Evolutionary conservation across 2,888 invertebrate genomes (phyloP).

Genomic region (Diabrotica balteata): DNA sequence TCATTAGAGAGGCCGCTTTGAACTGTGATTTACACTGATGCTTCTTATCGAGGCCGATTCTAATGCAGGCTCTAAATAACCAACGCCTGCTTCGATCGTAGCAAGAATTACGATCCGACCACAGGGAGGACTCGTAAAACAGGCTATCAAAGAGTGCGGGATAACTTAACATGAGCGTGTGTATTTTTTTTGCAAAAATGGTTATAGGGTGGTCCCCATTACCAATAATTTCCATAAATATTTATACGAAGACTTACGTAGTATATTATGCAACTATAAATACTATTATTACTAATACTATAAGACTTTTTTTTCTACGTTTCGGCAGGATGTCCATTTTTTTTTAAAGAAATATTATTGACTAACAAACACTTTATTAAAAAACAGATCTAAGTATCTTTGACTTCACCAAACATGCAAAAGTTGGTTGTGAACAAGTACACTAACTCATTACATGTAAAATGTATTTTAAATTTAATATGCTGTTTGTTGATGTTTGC

Average conservation of each 20-base stretch:
- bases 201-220: conserved; percentile 5
- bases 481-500: too few relatives aligned
- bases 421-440: too few relatives aligned
- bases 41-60: conserved; percentile 51
- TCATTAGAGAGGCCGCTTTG: conserved; percentile 46
- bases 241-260: neutral
- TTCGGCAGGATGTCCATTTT: too few relatives aligned
- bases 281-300: too few relatives aligned
- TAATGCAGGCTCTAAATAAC: conserved; percentile 52
- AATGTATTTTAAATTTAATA: too few relatives aligned
- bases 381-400: too few relatives aligned
- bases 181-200: conserved; percentile 1
- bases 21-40: conserved; percentile 58
- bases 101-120: conserved; percentile 32
- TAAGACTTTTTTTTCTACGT: too few relatives aligned
- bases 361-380: too few relatives aligned
- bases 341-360: too few relatives aligned
- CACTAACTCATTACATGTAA: too few relatives aligned
- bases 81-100: conserved; percentile 20
- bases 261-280: too few relatives aligned
- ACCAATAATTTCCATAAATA: neutral
- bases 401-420: too few relatives aligned
- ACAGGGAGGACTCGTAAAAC: conserved; percentile 30
- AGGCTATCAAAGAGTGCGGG: conserved; percentile 31
- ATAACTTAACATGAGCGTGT: conserved; percentile 19